phyloP scores from a whole-genome alignment of 2,113 vertebrate genomes.

The Tichodroma muraria region DNA sequence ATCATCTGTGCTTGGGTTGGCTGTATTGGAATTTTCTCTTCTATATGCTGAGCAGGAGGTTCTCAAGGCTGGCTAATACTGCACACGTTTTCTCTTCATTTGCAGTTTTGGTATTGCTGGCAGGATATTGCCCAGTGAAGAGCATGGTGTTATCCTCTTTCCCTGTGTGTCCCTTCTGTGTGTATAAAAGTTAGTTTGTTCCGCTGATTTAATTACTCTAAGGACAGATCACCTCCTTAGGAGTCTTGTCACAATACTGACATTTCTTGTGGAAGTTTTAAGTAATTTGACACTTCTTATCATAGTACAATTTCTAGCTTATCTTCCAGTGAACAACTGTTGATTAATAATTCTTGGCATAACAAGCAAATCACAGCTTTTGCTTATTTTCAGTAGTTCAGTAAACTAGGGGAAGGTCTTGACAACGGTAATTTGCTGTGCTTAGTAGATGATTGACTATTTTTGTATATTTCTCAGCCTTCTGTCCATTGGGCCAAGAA shows the following conservation, averaged over 20 bases:
- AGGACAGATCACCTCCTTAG: background rate
- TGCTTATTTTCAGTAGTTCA: background rate
- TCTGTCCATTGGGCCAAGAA: background rate
- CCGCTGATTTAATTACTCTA: background rate
- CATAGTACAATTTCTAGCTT: background rate
- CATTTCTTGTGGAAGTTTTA: background rate
- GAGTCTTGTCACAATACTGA: background rate
- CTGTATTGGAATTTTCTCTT: background rate
- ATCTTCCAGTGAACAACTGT: background rate
- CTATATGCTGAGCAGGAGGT: background rate
- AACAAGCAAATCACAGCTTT: conserved; percentile 16
- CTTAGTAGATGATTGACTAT: background rate
- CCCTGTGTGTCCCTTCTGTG: background rate
- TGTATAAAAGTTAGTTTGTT: background rate
- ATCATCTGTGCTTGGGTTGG: background rate
- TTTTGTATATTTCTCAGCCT: background rate
- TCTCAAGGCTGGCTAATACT: background rate
- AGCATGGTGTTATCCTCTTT: background rate
- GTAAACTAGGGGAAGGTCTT: background rate
- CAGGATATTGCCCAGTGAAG: background rate
- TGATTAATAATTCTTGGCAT: background rate
- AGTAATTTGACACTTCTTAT: background rate
- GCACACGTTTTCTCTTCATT: background rate
- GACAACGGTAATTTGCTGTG: background rate
- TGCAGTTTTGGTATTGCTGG: background rate